These are phyloP conservation scores for Fistularia tabacaria DNA, from an alignment of 2,797 vertebrate genomes.

Conservation along the genomic window DNA sequence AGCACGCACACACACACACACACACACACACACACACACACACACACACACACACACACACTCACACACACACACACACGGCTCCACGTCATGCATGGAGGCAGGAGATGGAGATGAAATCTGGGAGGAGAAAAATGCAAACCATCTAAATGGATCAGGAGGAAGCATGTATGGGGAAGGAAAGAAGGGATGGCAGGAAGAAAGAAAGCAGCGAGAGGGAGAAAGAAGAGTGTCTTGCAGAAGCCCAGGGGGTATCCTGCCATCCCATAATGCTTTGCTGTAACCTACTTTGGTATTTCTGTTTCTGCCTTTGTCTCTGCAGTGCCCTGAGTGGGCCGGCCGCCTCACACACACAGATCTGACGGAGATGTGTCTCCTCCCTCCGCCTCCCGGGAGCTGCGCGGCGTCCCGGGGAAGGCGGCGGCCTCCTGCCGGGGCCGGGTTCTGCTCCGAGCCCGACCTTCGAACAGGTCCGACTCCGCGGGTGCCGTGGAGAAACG, in stretches of 20 bases:
- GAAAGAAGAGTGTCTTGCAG: slow-evolving; percentile 60
- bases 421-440: too few species aligned
- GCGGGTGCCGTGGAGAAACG: too few species aligned
- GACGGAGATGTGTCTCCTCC: slow-evolving; percentile 11
- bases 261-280: slow-evolving; percentile 76
- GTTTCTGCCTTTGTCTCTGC: slow-evolving; percentile 72
- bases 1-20: slow-evolving; percentile 25
- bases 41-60: slow-evolving; percentile 13
- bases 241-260: slow-evolving; percentile 74
- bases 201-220: slow-evolving; percentile 37
- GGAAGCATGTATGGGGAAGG: too few species aligned
- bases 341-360: slow-evolving; percentile 31
- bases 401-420: too few species aligned
- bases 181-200: slow-evolving; percentile 20
- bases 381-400: neutral
- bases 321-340: slow-evolving; percentile 57
- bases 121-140: too few species aligned
- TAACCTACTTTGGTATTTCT: slow-evolving; percentile 81
- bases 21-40: slow-evolving; percentile 19
- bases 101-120: too few species aligned
- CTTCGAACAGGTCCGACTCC: too few species aligned
- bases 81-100: too few species aligned
- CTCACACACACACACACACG: slow-evolving; percentile 5
- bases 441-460: too few species aligned
- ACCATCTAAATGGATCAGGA: too few species aligned